phyloP scores from a whole-genome alignment of 2,888 invertebrate genomes.

The Pheosia tremula region DNA sequence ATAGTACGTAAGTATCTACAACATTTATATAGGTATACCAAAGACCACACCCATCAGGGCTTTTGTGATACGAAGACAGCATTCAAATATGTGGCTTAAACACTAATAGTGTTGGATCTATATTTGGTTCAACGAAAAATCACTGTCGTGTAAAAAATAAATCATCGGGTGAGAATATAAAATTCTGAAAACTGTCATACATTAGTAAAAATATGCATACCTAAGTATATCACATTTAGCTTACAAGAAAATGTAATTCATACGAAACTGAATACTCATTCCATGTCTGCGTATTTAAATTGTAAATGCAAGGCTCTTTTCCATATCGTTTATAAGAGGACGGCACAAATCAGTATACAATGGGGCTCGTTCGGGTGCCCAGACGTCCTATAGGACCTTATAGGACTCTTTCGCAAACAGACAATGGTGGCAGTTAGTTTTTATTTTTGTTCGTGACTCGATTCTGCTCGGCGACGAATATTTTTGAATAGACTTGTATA shows the following conservation, averaged over 20 bases:
- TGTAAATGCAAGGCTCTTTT: conserved; percentile 48
- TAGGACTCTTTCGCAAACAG: conserved; percentile 44
- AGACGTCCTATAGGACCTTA: conserved; percentile 40
- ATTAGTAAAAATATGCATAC: background rate
- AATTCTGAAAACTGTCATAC: too few relatives aligned
- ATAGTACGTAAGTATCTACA: too few relatives aligned
- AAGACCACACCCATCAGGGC: background rate
- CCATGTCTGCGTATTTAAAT: conserved; percentile 8
- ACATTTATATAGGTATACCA: too few relatives aligned
- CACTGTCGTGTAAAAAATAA: too few relatives aligned
- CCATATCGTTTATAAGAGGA: conserved; percentile 69
- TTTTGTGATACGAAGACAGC: background rate
- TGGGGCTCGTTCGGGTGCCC: conserved; percentile 46
- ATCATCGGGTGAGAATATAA: too few relatives aligned
- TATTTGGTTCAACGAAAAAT: too few relatives aligned
- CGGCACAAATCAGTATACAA: conserved; percentile 67
- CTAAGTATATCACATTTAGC: background rate
- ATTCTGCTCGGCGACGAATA: conserved; percentile 32
- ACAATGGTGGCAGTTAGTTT: conserved; percentile 60
- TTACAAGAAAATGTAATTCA: background rate
- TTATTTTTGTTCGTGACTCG: conserved; percentile 42
- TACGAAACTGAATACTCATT: too few relatives aligned
- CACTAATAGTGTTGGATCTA: too few relatives aligned
- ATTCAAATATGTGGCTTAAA: too few relatives aligned
- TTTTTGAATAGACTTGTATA: conserved; percentile 25